Evolutionary conservation across 2,113 vertebrate genomes (phyloP).

Genomic region (Mustela lutreola): DNA sequence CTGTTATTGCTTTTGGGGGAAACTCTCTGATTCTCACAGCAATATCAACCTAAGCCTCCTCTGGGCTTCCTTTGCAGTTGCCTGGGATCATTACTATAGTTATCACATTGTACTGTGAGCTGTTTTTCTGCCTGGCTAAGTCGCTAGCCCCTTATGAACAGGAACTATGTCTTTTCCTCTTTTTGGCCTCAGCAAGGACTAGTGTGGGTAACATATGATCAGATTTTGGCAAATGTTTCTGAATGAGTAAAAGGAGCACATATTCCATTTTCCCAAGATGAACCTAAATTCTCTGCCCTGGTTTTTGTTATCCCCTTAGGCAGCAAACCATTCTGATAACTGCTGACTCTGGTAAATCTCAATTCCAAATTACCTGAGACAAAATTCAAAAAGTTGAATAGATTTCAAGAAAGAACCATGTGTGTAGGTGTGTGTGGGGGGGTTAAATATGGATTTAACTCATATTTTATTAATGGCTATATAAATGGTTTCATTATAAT

Average conservation of each 20-base stretch:
- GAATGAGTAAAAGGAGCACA: not conserved
- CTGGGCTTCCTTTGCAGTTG: not conserved
- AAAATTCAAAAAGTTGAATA: conserved; percentile 20
- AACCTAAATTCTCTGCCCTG: not conserved
- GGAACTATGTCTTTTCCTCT: not conserved
- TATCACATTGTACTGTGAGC: not conserved
- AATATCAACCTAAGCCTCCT: not conserved
- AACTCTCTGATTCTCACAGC: not conserved
- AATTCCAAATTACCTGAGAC: conserved; percentile 27
- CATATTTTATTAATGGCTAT: not conserved
- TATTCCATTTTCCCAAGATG: not conserved
- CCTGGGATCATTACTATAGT: not conserved
- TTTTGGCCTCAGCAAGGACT: not conserved
- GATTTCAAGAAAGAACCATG: not conserved
- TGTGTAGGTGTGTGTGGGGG: no score
- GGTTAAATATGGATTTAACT: not conserved
- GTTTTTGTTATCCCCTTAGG: not conserved
- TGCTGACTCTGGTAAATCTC: not conserved
- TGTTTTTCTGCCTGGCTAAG: not conserved
- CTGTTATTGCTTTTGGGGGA: not conserved
- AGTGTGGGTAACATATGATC: not conserved
- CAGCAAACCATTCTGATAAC: not conserved
- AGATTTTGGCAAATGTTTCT: not conserved
- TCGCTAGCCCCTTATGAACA: not conserved
- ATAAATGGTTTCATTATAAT: not conserved